phyloP scores from a whole-genome alignment of 2,113 vertebrate genomes.

The Brachypteracias leptosomus region DNA sequence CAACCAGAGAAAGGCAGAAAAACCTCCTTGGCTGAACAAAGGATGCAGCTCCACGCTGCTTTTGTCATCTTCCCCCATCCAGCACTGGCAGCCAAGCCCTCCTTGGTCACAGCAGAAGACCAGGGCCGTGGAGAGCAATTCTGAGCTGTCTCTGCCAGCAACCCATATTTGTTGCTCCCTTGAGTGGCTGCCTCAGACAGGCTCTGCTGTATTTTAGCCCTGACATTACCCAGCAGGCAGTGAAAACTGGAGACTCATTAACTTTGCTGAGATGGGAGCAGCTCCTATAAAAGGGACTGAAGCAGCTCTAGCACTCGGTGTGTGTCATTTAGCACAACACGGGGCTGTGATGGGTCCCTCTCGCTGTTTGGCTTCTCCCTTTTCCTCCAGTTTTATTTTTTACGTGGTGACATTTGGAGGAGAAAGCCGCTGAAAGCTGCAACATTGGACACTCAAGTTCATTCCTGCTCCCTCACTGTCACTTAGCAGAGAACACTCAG shows the following conservation, averaged over 20 bases:
- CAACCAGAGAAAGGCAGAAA: background rate
- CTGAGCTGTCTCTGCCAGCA: background rate
- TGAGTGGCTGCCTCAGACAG: conserved; percentile 30
- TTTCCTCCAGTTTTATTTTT: conserved; percentile 46
- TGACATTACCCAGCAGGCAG: conserved; percentile 68
- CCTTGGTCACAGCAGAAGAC: conserved; percentile 22
- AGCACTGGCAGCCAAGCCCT: background rate
- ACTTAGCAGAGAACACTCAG: conserved; percentile 47
- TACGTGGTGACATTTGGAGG: conserved; percentile 28
- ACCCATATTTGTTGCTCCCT: conserved; percentile 19
- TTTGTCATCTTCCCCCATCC: background rate
- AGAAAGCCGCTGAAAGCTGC: conserved; percentile 11
- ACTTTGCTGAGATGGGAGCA: conserved; percentile 49
- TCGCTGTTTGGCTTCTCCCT: background rate
- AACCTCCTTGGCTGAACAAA: background rate
- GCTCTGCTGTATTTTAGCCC: conserved; percentile 65
- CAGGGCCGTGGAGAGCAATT: background rate
- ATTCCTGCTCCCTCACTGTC: conserved; percentile 17
- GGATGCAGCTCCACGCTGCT: background rate
- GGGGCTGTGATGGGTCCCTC: conserved; percentile 49
- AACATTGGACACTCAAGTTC: background rate
- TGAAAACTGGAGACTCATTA: conserved; percentile 61
- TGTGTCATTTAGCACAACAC: conserved; percentile 48
- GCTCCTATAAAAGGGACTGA: conserved; percentile 66
- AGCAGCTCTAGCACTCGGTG: conserved; percentile 29